Evolutionary conservation across 2,113 vertebrate species (phyloP), one percentile per base, ranked within the genome.

Genomic region (Solea solea): DNA sequence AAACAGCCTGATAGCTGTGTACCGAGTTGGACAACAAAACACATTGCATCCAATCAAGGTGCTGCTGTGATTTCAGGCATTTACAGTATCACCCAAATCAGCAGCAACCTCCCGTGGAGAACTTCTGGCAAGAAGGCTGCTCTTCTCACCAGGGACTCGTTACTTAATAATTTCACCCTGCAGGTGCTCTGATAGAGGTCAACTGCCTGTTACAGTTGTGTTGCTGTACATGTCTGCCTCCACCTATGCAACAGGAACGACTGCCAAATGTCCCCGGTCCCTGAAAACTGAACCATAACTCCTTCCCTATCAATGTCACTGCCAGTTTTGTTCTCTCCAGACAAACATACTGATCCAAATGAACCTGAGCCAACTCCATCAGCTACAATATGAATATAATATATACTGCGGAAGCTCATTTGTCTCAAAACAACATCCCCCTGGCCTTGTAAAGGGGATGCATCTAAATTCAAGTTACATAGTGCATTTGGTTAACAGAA

Each of bases 81-180:
- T 80, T 74, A 84, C 52, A 78, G 72, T 59, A 82, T 76, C 77
- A 78, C 84, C 86, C 74, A 83, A 89, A 86, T 92, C 76, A 83
- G 73, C 60, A 3, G 72, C 64, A 82, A 61, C 81, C 84, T 85
- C 84, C 88, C 70, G 58, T 57, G 66, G 86, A 82, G 86, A 87
- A 78, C 81, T 74, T 83, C 84, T 88, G 90, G 86, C 89, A 84
- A 85, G 83, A 83, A 86, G 86, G 82, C 87, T 81, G 79, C 72
- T 82, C 71, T 72, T 86, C 78, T 85, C 88, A 88, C 90, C 82
- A 78, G 92, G 88, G 88, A 90, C 88, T 89, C 75, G 69, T 90
- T 89, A 89, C 86, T 81, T 87, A 90, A 93, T 91, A 91, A 92
- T 92, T 84, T 83, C 64, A 10, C 88, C 53, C 90, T 73, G 89